Percentiles rank a stretch among this genome's conserved stretches.
phyloP scores from a whole-genome alignment of 2,113 vertebrate genomes.

The Grus americana region DNA sequence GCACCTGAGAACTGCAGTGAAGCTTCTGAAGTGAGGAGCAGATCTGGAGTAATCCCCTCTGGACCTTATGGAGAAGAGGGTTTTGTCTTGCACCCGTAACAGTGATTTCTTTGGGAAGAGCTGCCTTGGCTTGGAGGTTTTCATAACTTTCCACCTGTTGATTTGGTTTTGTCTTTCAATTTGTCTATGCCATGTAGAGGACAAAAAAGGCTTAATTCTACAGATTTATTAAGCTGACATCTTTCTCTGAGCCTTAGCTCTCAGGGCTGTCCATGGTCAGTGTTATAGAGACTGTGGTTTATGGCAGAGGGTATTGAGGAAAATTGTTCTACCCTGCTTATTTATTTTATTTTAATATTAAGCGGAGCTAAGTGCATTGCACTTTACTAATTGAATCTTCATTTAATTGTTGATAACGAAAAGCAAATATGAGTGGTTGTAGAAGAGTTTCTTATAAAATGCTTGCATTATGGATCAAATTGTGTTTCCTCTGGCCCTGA shows the following conservation, averaged over 20 bases:
- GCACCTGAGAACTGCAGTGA: neutral
- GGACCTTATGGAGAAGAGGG: neutral
- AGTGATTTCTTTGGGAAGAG: neutral
- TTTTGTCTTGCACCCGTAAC: neutral
- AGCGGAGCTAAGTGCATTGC: neutral
- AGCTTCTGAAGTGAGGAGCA: neutral
- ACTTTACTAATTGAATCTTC: neutral
- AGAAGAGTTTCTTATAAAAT: neutral
- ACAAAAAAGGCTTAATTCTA: neutral
- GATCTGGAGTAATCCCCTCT: neutral
- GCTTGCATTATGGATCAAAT: neutral
- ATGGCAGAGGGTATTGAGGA: neutral
- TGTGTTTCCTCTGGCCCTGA: neutral
- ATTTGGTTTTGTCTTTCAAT: neutral
- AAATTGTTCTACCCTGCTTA: neutral
- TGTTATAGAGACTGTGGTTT: neutral
- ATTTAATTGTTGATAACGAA: conserved; percentile 27
- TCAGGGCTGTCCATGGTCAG: neutral
- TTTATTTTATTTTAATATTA: conserved; percentile 16
- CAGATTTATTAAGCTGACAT: neutral
- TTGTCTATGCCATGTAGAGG: neutral
- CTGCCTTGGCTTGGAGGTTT: neutral
- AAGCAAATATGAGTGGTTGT: neutral
- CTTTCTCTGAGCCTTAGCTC: neutral
- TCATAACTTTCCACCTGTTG: neutral